These are phyloP conservation scores for Caenorhabditis zanzibari DNA, from an alignment of 2,888 invertebrate genomes.

Conservation along the genomic window DNA sequence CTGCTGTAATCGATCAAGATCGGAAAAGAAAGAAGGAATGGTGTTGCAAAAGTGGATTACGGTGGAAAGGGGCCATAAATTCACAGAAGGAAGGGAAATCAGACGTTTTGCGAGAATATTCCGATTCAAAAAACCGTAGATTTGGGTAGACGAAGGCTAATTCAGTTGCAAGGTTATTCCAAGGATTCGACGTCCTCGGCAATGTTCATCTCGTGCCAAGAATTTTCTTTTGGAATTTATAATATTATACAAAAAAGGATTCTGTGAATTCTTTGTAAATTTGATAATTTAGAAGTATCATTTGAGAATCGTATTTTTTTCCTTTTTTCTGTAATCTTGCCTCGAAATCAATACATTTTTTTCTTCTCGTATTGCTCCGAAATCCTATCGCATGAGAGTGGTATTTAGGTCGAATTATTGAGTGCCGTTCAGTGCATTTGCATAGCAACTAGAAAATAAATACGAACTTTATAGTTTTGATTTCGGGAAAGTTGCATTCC, in stretches of 20 bases:
- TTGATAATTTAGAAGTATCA: too few species aligned
- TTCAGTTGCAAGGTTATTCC: too few species aligned
- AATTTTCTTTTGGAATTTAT: too few species aligned
- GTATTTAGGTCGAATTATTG: background rate
- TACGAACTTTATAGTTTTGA: background rate
- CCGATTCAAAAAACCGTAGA: background rate
- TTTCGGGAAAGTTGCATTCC: background rate
- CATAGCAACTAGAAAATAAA: background rate
- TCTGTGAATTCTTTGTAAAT: too few species aligned
- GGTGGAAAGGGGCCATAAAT: background rate
- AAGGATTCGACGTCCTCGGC: too few species aligned
- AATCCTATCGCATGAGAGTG: background rate
- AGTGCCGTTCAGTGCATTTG: background rate
- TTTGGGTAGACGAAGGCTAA: too few species aligned
- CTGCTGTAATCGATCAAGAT: background rate
- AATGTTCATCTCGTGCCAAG: too few species aligned
- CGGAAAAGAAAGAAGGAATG: background rate
- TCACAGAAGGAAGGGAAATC: background rate
- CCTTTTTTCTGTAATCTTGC: too few species aligned
- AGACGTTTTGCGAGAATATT: background rate
- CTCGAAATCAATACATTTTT: too few species aligned
- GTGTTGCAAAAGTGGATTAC: background rate
- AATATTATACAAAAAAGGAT: too few species aligned
- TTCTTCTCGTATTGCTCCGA: conserved; percentile 1
- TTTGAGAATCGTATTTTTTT: background rate